Evolutionary conservation across 2,113 vertebrate genomes (phyloP), one percentile per base, ranked within the genome.

Genomic region (Marmota monax): DNA sequence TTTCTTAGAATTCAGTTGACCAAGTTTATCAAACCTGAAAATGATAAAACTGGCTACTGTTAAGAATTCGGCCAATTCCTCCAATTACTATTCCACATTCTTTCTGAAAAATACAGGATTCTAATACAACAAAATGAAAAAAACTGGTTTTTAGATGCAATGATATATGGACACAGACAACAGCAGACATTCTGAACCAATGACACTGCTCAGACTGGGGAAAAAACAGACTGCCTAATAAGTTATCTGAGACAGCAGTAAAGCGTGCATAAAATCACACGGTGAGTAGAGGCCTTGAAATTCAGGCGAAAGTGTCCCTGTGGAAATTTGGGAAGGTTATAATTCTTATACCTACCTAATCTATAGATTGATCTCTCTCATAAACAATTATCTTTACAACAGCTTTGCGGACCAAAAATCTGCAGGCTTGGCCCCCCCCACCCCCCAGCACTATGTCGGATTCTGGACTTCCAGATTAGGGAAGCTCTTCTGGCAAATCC

Each of bases 31-130:
- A 93, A 84, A 58, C 20, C 45, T 39, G 12, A 56, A 80, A 82
- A 37, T 13, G 25, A n/a, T 5, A 29, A 70, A 48, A 42, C 1
- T 7, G 3, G 32, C 32, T 67, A 93, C 0, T 23, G 32, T 17
- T 22, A 77, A 72, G 9, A 84, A 88, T 18, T 16, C 16, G n/a
- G 69, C 16, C 42, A 29, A 42, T n/a, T 88, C 79, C 61, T 94
- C 78, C 83, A 72, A 17, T 45, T 25, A 53, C 65, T 65, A 48
- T 18, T 88, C n/a, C 34, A 29, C 17, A 29, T 2, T 32, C 8
- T 11, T 39, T 78, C 9, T 83, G 61, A 78, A 89, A 97, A 93
- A 39, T 25, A 32, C 29, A 22, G 17, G 63, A 84, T 67, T 65
- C 16, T 56, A 56, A 72, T 10, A 83, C 1, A 37, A 45, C 63